phyloP scores from a whole-genome alignment of 2,113 vertebrate genomes.

The Rhadina sibilatrix region DNA sequence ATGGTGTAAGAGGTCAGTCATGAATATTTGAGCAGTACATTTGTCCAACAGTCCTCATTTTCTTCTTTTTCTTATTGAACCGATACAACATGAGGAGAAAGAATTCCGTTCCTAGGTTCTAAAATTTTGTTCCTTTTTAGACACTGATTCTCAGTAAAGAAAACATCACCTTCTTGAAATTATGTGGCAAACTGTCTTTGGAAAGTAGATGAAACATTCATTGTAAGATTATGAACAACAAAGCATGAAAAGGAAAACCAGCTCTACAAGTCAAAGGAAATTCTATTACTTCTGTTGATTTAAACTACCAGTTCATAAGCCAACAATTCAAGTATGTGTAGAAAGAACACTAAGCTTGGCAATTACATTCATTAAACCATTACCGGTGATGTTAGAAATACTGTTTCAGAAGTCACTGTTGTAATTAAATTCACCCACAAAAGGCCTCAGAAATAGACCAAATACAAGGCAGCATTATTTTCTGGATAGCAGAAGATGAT shows the following conservation, averaged over 20 bases:
- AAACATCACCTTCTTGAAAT: neutral
- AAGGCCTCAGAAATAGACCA: neutral
- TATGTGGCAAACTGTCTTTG: neutral
- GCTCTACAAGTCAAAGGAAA: neutral
- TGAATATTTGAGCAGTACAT: neutral
- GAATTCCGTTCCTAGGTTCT: conserved; percentile 25
- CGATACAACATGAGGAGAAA: neutral
- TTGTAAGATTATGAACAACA: neutral
- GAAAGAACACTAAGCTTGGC: neutral
- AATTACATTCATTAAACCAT: neutral
- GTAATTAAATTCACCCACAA: neutral
- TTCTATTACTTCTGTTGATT: neutral
- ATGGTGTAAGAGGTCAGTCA: neutral
- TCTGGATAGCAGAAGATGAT: neutral
- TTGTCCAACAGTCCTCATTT: conserved; percentile 16
- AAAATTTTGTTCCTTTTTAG: conserved; percentile 35
- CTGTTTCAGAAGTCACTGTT: neutral
- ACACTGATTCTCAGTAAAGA: conserved; percentile 33
- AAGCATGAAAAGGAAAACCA: neutral
- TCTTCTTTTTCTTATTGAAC: conserved; percentile 48
- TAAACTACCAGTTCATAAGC: neutral
- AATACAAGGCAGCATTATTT: neutral
- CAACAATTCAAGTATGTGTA: neutral
- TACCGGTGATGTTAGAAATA: neutral
- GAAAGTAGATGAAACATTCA: neutral